These are phyloP conservation scores for Corapipo altera DNA, from an alignment of 2,113 vertebrate genomes.

Conservation along the genomic window DNA sequence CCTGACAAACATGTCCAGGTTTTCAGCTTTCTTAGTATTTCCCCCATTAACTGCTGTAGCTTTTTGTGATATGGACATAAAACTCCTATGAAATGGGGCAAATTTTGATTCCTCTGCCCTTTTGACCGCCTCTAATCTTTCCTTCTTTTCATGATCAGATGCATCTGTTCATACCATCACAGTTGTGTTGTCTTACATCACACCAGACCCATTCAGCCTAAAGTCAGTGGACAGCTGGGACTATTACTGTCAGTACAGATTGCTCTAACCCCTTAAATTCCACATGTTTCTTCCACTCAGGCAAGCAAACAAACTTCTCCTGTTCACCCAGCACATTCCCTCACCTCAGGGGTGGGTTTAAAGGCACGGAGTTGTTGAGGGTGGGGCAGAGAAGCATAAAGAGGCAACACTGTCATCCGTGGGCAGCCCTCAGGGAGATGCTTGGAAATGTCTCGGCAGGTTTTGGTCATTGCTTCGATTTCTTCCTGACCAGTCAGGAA, in stretches of 20 bases:
- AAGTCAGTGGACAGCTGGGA: not conserved
- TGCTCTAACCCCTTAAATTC: not conserved
- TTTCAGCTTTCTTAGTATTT: not conserved
- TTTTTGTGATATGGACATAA: not conserved
- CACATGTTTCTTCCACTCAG: not conserved
- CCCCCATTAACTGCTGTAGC: not conserved
- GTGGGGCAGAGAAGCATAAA: slow-evolving; percentile 93
- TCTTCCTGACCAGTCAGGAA: slow-evolving; percentile 98
- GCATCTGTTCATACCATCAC: not conserved
- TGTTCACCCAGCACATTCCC: not conserved
- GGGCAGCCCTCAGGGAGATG: slow-evolving; percentile 87
- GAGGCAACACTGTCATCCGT: slow-evolving; percentile 83
- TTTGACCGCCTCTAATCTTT: not conserved
- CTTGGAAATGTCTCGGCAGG: slow-evolving; percentile 89
- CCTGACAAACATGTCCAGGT: not conserved
- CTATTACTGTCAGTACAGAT: not conserved
- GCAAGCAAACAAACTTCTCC: not conserved
- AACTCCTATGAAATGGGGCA: not conserved
- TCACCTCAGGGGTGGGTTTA: slow-evolving; percentile 86
- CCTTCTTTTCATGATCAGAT: not conserved
- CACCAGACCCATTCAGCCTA: not conserved
- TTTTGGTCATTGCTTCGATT: slow-evolving; percentile 93
- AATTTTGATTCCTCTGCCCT: not conserved
- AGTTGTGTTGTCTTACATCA: not conserved
- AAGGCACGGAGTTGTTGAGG: slow-evolving; percentile 91